Evolutionary conservation across 2,113 vertebrate species (phyloP), one percentile per base, ranked within the genome.

Genomic region (Apteryx owenii): DNA sequence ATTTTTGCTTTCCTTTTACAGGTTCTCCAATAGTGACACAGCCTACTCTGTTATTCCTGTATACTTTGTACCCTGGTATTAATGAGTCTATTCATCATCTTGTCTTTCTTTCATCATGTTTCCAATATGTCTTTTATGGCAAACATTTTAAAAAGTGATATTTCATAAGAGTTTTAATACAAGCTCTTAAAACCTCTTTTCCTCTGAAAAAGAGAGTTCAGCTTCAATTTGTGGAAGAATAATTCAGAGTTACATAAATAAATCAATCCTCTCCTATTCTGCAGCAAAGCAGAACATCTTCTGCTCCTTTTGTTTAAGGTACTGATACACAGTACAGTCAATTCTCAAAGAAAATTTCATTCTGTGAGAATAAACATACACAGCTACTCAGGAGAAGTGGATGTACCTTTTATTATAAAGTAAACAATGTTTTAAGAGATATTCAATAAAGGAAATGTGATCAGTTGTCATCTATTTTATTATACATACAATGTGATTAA

Each of bases 191-290:
- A 66, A 79, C 13, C 1, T 11, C 68, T 51, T 61, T 96, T 88
- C 70, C 21, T 54, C 14, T 97, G 82, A 90, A 93, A 91, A 90
- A 86, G 62, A 93, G 79, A 92, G 66, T 69, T 82, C 42, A 78
- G 44, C 95, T 97, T 89, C 15, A 61, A 83, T 96, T 95, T 85
- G 40, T 81, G 77, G 56, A 92, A 92, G 84, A 88, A 75, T 93
- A 92, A 95, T 93, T 92, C 61, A 38, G 85, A 85, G 72, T 89
- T 85, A 64, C 86, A 93, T 88, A 95, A 96, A 76, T 31, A 31
- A 93, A 95, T 90, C 88, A 88, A 89, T 97, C 42, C 73, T 95
- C 80, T 81, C 65, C 44, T 90, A 46, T 96, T 97, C 80, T 85
- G 10, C 85, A 93, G 92, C 95, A 97, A 94, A 94, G 71, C 89